Evolutionary conservation across 2,888 invertebrate genomes (phyloP), one percentile per base, ranked within the genome.

Genomic region (Capitulum mitella): DNA sequence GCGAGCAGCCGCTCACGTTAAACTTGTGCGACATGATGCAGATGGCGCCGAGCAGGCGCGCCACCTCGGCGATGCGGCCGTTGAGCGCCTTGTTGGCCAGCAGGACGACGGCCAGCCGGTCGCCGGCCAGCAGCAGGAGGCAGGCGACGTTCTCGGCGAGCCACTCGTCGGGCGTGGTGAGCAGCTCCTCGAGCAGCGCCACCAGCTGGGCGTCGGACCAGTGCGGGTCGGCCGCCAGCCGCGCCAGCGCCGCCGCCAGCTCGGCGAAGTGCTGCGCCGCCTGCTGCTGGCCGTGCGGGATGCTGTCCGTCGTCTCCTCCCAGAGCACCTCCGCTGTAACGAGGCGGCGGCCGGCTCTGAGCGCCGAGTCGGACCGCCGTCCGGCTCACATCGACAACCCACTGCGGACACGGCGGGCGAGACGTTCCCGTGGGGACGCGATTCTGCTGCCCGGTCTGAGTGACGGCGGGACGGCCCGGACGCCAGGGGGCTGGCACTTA

Each of bases 21-120:
- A 70, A 70, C 37, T 70, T 70, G 70, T 70, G 70, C 37, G 70
- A 37, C 70, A 70, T 70, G 70, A 70, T 70, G 70, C 70, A 70
- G 70, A 70, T 26, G 26, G 70, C 70, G 5, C 70, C 70, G 6
- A 70, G 40, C 70, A 70, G 70, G 37, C 70, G 70, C 19, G 70
- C 70, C 70, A 70, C 70, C 40, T 70, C 26, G 26, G 22, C 37
- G 70, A 40, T 70, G 10, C 70, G 37, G 22, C 70, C 70, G 70
- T 19, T 37, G 70, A 37, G 37, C 70, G 40, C 70, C 40, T 70
- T 37, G 40, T 37, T 37, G 70, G 37, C 70, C 40, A 70, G 70
- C 70, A 70, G 70, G 37, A 37, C 37, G 22, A 70, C 40, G 40
- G 70, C 40, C 40, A 70, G 37, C 22, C 40, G 37, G 26, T 70